These are phyloP conservation scores for Drosophila niveifrons DNA, from an alignment of 2,888 invertebrate genomes.

Conservation along the genomic window DNA sequence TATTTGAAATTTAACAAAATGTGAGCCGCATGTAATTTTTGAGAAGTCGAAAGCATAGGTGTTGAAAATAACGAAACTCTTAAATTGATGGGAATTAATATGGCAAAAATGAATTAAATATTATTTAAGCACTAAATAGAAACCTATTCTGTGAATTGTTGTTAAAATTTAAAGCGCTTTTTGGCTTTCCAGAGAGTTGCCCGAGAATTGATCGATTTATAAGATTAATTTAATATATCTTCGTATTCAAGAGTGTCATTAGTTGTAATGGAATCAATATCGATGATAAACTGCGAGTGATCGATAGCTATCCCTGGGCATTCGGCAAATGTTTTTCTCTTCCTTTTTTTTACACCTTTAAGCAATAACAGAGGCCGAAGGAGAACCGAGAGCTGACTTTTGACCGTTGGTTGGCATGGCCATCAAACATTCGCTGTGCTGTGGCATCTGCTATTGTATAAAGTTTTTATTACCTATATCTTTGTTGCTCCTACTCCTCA, in stretches of 20 bases:
- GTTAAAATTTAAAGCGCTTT: too few relatives aligned
- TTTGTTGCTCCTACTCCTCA: constrained; percentile 28
- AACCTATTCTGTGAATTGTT: too few relatives aligned
- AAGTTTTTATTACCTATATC: constrained; percentile 73
- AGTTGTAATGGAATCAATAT: not conserved
- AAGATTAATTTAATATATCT: not conserved
- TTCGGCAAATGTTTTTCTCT: too few relatives aligned
- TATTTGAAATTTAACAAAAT: too few relatives aligned
- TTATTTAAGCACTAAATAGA: too few relatives aligned
- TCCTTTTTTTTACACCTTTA: constrained; percentile 8
- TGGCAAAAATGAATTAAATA: too few relatives aligned
- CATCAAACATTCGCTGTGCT: constrained; percentile 15
- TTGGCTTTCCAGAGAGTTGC: too few relatives aligned
- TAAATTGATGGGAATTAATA: too few relatives aligned
- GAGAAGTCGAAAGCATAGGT: too few relatives aligned
- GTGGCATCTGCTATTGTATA: constrained; percentile 59
- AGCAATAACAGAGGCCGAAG: not conserved
- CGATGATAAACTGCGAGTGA: constrained; percentile 3
- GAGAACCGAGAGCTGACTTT: constrained; percentile 10
- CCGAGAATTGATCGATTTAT: too few relatives aligned
- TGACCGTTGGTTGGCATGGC: constrained; percentile 13
- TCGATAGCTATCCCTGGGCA: not conserved
- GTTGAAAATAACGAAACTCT: too few relatives aligned
- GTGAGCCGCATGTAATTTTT: too few relatives aligned
- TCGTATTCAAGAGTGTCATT: not conserved